phyloP scores from a whole-genome alignment of 2,797 vertebrate genomes.

The Scomberomorus guttatus region DNA sequence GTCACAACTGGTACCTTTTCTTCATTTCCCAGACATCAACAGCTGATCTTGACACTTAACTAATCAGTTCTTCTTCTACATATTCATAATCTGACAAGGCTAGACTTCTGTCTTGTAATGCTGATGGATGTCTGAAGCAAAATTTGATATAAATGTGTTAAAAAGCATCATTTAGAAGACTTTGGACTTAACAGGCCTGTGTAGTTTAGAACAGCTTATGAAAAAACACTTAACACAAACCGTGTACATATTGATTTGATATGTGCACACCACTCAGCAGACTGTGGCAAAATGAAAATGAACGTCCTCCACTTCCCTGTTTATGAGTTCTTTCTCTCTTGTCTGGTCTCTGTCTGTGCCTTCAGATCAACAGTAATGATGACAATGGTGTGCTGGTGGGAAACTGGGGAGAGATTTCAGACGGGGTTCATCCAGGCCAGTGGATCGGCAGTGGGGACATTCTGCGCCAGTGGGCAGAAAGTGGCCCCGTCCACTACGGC shows the following conservation, averaged over 20 bases:
- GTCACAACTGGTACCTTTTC: background rate
- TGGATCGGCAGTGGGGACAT: constrained; percentile 91
- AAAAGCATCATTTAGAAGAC: background rate
- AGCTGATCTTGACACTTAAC: background rate
- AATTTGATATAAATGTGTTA: background rate
- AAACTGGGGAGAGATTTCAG: constrained; percentile 79
- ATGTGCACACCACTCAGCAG: background rate
- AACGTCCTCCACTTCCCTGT: background rate
- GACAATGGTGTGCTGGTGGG: constrained; percentile 89
- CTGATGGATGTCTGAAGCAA: no score
- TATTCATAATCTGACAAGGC: background rate
- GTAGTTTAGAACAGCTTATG: background rate
- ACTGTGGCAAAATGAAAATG: background rate
- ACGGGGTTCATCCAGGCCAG: constrained; percentile 84
- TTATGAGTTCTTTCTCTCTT: background rate
- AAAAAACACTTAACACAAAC: background rate
- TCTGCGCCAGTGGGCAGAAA: constrained; percentile 85
- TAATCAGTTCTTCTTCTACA: background rate
- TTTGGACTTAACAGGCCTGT: background rate
- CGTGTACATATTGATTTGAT: background rate
- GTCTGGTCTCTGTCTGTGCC: background rate
- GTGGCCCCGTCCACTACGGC: constrained; percentile 87
- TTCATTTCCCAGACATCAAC: background rate
- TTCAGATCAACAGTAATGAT: constrained; percentile 90
- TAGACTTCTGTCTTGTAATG: background rate